Evolutionary conservation across 2,113 vertebrate species (phyloP).

Genomic region (Circaetus cinerascens): DNA sequence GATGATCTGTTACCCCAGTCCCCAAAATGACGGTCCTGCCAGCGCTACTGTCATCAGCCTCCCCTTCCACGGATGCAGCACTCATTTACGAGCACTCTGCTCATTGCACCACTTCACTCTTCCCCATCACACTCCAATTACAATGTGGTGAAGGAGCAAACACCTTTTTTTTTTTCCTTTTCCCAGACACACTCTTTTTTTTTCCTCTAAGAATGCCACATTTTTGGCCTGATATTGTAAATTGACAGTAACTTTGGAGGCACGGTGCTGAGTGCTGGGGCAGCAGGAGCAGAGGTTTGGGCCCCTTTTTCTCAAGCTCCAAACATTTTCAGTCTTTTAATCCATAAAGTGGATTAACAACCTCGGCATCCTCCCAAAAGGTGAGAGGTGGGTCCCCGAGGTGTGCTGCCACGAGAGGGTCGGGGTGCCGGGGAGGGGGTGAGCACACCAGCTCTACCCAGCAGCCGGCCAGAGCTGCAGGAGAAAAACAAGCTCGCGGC

Average conservation of each 20-base stretch:
- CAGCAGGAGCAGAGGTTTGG: background rate
- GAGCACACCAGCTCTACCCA: background rate
- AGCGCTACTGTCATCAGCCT: background rate
- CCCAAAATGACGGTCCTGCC: background rate
- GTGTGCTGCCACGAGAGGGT: background rate
- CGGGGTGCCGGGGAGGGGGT: background rate
- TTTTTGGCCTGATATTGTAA: background rate
- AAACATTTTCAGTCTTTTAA: background rate
- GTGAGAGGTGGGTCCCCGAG: background rate
- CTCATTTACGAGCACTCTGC: background rate
- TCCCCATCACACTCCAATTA: background rate
- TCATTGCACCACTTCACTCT: background rate
- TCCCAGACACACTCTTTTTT: background rate
- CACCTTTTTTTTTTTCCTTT: background rate
- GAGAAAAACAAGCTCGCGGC: background rate
- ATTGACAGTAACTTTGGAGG: background rate
- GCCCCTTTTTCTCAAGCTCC: rapidly evolving
- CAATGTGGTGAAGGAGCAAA: background rate
- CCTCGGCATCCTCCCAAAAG: background rate
- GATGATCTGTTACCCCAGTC: background rate
- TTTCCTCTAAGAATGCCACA: background rate
- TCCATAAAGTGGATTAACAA: background rate
- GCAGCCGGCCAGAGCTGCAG: background rate
- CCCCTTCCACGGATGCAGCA: background rate
- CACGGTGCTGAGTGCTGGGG: rapidly evolving